phyloP scores from a whole-genome alignment of 2,797 vertebrate species.

The Lepilemur ruficaudatus region DNA sequence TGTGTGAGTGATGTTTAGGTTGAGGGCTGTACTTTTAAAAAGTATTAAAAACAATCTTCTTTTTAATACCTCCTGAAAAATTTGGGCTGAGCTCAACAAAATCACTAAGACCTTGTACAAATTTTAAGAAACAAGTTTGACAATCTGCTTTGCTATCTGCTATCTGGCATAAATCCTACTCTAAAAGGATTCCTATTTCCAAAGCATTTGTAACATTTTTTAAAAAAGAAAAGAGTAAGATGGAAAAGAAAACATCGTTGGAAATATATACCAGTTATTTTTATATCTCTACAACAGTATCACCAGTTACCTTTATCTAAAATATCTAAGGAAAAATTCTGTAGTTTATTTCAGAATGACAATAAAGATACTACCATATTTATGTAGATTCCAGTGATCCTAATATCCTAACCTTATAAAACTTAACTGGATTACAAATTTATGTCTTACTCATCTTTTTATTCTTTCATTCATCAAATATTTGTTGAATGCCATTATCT shows the following conservation, averaged over 20 bases:
- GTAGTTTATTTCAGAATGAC: neutral
- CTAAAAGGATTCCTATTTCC: slow-evolving; percentile 24
- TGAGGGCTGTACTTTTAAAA: neutral
- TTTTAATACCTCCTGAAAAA: slow-evolving; percentile 32
- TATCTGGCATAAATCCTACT: slow-evolving; percentile 1
- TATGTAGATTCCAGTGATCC: neutral
- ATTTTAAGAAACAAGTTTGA: slow-evolving; percentile 36
- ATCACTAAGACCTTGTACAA: slow-evolving; percentile 32
- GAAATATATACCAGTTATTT: neutral
- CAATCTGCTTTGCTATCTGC: neutral
- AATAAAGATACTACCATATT: neutral
- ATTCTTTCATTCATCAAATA: neutral
- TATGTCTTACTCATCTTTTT: neutral
- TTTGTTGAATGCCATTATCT: neutral
- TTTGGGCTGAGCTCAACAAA: slow-evolving; percentile 7
- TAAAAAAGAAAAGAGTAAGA: neutral
- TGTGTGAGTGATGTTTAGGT: neutral
- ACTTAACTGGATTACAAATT: neutral
- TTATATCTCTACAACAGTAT: neutral
- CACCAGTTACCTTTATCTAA: neutral
- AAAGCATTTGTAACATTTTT: neutral
- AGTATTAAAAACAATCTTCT: slow-evolving; percentile 15
- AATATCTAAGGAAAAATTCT: neutral
- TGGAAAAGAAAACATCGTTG: neutral
- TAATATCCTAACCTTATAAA: neutral